Evolutionary conservation across 2,888 invertebrate species (phyloP), one percentile per base, ranked within the genome.

Genomic region (Orthosia gothica): DNA sequence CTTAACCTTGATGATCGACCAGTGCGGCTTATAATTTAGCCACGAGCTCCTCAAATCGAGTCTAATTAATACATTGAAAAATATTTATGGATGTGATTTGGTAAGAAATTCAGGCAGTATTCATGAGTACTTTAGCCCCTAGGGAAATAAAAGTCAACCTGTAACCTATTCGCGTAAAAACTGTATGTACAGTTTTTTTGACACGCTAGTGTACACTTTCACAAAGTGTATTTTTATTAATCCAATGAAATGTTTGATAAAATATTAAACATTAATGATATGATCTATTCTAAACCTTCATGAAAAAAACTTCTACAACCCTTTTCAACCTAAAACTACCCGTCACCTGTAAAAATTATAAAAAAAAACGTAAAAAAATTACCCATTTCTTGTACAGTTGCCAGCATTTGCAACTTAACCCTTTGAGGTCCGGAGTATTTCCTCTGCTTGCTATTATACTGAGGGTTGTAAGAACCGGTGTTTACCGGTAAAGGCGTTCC

Each of bases 351-450:
- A 81, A 78, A 85, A 82, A 90, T 32, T 16, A 0, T 1, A n/a
- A 5, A 16, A 58, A 49, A 45, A 74, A 73, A 83, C 80, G 70
- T 88, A 88, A 81, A 75, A 75, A 89, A 97, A 95, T 97, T 97
- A 98, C 98, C 98, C 96, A 97, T 96, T 97, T 98, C 98, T 93
- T 98, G 98, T 52, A 98, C 98, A 70, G 98, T 98, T 62, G 98
- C 96, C 86, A 97, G 87, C 86, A 94, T 95, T 89, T 95, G 96
- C 57, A 95, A 89, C 79, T 96, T 96, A 70, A 95, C 92, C 5
- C 97, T 93, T 88, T 93, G 97, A 69, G 96, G 97, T 84, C 95
- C 97, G n/a, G 97, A 97, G 84, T 97, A 97, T 88, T 97, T 97
- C 82, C 97, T 94, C 74, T 95, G 96, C 20, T 94, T 90, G 26